Base-by-base conservation (phyloP, 2,113 vertebrate species). In the Delphinapterus leucas region DNA sequence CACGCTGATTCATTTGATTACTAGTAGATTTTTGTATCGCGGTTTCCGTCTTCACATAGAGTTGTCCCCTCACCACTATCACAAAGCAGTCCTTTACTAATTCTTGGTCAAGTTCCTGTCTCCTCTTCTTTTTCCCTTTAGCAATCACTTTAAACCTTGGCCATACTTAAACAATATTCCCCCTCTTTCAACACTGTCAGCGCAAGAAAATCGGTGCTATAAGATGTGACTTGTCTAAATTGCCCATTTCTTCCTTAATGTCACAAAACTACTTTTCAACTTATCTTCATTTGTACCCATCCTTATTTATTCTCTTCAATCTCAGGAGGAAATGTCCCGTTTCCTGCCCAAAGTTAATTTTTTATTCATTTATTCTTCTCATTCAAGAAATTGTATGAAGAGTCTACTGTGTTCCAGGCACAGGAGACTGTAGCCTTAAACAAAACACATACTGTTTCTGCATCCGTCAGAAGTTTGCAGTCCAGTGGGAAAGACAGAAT, bases 351-450 rank as follows among this genome's bases (percentile, higher is more conserved):
- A 28, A 49, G 58, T 85, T 93, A 80, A 86, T 82, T 13, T 88
- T 79, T 49, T 73, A 58, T 95, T 96, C 20, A 84, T 94, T 74
- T 55, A 81, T 93, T 95, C 21, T 79, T 96, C 47, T 97, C 23
- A 92, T 41, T 94, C 12, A 91, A 88, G 88, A 94, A 95, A 88
- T 95, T 80, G 47, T 80, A 73, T 91, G 74, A n/a, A 92, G n/a
- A 91, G 28, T 81, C 63, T 74, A 0, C 49, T 74, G 1, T 89
- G 26, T 89, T 95, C 67, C 53, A 76, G 41, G 71, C 49, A 74
- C 21, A 83, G 68, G 76, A 92, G 63, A 93, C 61, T 87, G 49
- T 85, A 71, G 15, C 33, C 82, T 86, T 91, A 95, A 90, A 79
- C 28, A 94, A 87, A 68, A 91, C 8, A 79, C 28, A 87, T 1